Evolutionary conservation across 2,888 invertebrate species (phyloP), one percentile per base, ranked within the genome.

Genomic region (Oscheius sp.): DNA sequence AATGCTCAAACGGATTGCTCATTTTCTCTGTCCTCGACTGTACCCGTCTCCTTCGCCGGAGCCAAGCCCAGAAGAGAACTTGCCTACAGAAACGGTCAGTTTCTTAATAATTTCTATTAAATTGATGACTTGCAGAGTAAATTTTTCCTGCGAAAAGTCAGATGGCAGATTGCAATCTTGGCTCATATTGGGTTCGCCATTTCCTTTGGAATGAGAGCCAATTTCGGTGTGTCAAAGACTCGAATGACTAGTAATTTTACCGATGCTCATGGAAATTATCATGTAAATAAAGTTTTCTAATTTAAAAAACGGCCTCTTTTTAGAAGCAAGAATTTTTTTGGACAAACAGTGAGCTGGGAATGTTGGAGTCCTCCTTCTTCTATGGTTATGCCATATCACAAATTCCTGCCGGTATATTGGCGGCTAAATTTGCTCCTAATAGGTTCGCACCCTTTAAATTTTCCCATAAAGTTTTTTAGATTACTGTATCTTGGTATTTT

Each of bases 331-430:
- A 83, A 52, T 84, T 84, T 71, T 82, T 76, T 74, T 84, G 84
- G 84, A 77, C 83, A 0, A 76, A 76, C 43, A 77, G 78, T 13
- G 83, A 83, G 63, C 70, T 94, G 45, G 93, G 93, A 35, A 92
- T 94, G 61, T 93, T 98, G 84, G 97, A 98, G 89, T 95, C 96
- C 35, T 96, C 97, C 0, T 98, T 98, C 90, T 99, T 99, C 90
- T 96, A 96, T 92, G 98, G 98, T 23, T 99, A 99, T 90, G 92
- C 98, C 79, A 92, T 97, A 79, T 98, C 98, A 13, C 98, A 98
- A 91, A 94, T 98, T 69, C 98, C 98, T 16, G 98, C 98, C 58
- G 98, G 98, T 70, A 95, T 96, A 89, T 92, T 98, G 81, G 97
- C 98, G 16, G 95, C 96, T 35, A 93, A 94, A 90, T 95, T 95